Evolutionary conservation across 2,113 vertebrate genomes (phyloP).

Genomic region (Colossoma macropomum): DNA sequence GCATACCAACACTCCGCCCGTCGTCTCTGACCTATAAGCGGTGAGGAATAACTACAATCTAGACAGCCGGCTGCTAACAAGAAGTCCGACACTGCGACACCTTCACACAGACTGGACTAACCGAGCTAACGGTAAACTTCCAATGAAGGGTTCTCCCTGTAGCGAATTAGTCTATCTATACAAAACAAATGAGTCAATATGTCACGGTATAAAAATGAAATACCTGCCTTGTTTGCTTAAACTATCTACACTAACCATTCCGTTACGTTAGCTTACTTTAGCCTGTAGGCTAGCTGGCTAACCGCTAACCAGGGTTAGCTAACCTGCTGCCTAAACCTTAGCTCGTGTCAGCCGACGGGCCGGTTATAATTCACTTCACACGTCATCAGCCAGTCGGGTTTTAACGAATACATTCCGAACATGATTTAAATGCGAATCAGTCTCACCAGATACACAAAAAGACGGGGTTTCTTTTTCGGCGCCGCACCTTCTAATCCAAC

Average conservation of each 20-base stretch:
- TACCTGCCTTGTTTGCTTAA: not conserved
- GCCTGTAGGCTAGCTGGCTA: not conserved
- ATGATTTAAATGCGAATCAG: not conserved
- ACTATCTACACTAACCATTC: not conserved
- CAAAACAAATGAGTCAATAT: too few relatives aligned
- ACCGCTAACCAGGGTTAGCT: not conserved
- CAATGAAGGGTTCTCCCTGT: too few relatives aligned
- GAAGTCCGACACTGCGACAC: too few relatives aligned
- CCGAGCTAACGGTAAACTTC: too few relatives aligned
- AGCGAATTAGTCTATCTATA: too few relatives aligned
- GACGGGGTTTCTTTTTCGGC: not conserved
- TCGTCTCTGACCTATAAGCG: too few relatives aligned
- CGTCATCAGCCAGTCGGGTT: not conserved
- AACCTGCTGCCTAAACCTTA: not conserved
- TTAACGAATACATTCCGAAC: not conserved
- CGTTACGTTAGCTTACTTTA: too few relatives aligned
- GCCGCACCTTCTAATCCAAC: constrained; percentile 1
- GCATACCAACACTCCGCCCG: too few relatives aligned
- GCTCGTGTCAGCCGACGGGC: not conserved
- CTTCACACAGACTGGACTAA: too few relatives aligned
- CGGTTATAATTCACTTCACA: not conserved
- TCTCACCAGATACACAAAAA: not conserved
- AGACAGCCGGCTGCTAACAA: too few relatives aligned
- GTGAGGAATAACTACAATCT: too few relatives aligned
- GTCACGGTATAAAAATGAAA: too few relatives aligned